Evolutionary conservation across 2,888 invertebrate species (phyloP), one percentile per base, ranked within the genome.

Genomic region (Plebejus melissa): DNA sequence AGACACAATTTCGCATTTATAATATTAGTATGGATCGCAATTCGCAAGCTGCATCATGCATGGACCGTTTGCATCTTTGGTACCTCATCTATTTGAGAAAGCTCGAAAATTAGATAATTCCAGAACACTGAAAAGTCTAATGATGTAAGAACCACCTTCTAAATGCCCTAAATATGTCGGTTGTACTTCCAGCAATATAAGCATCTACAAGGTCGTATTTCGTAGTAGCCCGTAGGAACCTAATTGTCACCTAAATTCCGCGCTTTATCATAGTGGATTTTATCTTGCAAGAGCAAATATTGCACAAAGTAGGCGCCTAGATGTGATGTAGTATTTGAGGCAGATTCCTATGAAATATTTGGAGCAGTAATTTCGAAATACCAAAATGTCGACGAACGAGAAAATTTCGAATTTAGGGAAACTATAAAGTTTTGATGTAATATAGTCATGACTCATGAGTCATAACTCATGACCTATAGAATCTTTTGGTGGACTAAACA

Each of bases 231-330:
- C 16, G 16, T 54, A 1, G 16, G 13, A 16, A 54, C 54, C 16
- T 54, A 54, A 16, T 54, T 16, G 16, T 54, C 54, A 16, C 4
- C 54, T 13, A 54, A 16, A 54, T 54, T 54, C 54, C 54, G 54
- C 16, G 54, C 16, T 54, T 54, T 54, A 54, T 54, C 54, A 11
- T 13, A 54, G 54, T 16, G 11, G 54, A n/a, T 5, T n/a, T 58
- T 58, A 58, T 58, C 58, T n/a, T 58, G n/a, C 58, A 22, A 58
- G 58, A 58, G 6, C 58, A 58, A 58, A 58, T 58, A 58, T 58
- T 58, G 58, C 58, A 58, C 58, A 22, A 7, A 22, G 22, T 58
- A 6, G 58, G n/a, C n/a, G n/a, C 58, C 22, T 7, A 7, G 22
- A 58, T 7, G 16, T n/a, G 22, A 22, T n/a, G 58, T n/a, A 57